phyloP scores from a whole-genome alignment of 2,888 invertebrate species.

The Ernsta delagoae region DNA sequence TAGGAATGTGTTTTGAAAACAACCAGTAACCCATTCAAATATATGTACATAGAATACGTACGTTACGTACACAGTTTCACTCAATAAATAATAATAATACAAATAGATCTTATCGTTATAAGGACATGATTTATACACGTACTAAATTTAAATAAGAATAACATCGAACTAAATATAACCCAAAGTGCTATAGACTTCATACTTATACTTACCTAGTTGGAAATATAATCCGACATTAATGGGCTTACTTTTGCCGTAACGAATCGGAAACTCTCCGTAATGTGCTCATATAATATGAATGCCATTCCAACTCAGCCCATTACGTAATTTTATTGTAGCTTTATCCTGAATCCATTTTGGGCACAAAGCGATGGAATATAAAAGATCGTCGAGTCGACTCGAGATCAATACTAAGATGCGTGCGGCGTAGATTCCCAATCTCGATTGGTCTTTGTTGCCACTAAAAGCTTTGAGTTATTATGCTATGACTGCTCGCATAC shows the following conservation, averaged over 20 bases:
- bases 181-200: too few species aligned
- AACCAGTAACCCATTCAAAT: too few species aligned
- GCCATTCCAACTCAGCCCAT: constrained; percentile 46
- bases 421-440: constrained; percentile 26
- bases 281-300: constrained; percentile 57
- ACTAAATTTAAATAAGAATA: too few species aligned
- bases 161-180: too few species aligned
- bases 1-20: too few species aligned
- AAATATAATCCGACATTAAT: constrained; percentile 40
- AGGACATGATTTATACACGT: too few species aligned
- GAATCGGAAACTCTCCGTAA: constrained; percentile 64
- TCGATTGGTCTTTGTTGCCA: constrained; percentile 35
- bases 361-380: constrained; percentile 31
- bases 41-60: too few species aligned
- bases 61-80: too few species aligned
- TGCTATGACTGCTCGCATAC: constrained; percentile 11
- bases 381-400: constrained; percentile 24
- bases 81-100: too few species aligned
- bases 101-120: too few species aligned
- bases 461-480: constrained; percentile 36
- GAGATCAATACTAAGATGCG: constrained; percentile 26
- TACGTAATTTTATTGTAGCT: constrained; percentile 34
- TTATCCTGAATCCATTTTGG: constrained; percentile 29
- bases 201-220: constrained; percentile 8
- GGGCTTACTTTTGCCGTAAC: constrained; percentile 54